These are phyloP conservation scores for Synchiropus splendidus DNA, from an alignment of 2,113 vertebrate species.

Conservation along the genomic window DNA sequence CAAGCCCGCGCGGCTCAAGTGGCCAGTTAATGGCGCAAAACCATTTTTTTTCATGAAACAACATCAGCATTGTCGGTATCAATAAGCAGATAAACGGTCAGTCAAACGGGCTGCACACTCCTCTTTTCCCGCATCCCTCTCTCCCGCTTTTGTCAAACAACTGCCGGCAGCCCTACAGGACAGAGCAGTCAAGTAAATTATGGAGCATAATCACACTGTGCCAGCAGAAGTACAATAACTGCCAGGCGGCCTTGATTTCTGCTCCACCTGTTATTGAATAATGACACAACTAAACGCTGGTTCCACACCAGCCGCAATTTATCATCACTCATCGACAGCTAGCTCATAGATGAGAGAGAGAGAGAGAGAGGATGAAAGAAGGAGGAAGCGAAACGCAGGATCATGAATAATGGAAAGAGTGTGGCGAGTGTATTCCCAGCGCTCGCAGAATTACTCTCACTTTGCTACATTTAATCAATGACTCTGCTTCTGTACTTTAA, in stretches of 20 bases:
- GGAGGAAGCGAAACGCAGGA: conserved; percentile 20
- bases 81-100: conserved; percentile 18
- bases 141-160: conserved; percentile 31
- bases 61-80: too few relatives aligned
- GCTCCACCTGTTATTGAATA: conserved; percentile 50
- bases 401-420: conserved; percentile 59
- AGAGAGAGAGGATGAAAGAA: conserved; percentile 7
- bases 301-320: conserved; percentile 39
- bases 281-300: conserved; percentile 52
- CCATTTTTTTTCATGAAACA: too few relatives aligned
- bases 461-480: conserved; percentile 70
- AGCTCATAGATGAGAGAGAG: conserved; percentile 14
- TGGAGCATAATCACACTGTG: conserved; percentile 30
- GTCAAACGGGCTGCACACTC: conserved; percentile 24
- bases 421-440: conserved; percentile 47
- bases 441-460: conserved; percentile 60
- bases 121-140: too few relatives aligned
- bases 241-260: conserved; percentile 40
- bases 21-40: too few relatives aligned
- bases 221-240: conserved; percentile 43
- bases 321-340: conserved; percentile 54
- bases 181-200: conserved; percentile 36
- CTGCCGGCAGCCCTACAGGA: conserved; percentile 16
- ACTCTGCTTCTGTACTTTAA: conserved; percentile 47
- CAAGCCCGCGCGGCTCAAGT: too few relatives aligned